These are phyloP conservation scores for Acrossocheilus fasciatus DNA, from an alignment of 2,797 vertebrate species.

Conservation along the genomic window DNA sequence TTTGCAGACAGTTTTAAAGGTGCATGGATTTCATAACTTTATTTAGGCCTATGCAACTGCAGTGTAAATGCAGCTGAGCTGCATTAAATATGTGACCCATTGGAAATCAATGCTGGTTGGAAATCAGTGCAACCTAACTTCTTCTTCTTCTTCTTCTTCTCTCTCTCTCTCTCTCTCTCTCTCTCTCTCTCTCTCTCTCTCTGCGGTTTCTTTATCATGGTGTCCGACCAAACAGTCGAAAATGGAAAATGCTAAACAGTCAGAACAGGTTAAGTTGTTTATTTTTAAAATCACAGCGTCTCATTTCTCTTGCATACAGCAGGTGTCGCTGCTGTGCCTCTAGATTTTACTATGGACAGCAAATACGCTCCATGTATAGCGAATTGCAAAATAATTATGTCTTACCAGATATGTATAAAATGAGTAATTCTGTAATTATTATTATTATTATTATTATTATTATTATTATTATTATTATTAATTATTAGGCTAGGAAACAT, in stretches of 20 bases:
- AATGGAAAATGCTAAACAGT: not conserved
- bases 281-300: not conserved
- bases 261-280: not conserved
- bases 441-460: too few relatives aligned
- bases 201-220: not conserved
- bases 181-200: too few relatives aligned
- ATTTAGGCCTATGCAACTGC: not conserved
- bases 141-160: too few relatives aligned
- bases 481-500: not conserved
- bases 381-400: not conserved
- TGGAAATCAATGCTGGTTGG: too few relatives aligned
- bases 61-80: not conserved
- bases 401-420: not conserved
- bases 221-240: not conserved
- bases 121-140: too few relatives aligned
- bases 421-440: not conserved
- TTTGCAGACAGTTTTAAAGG: not conserved
- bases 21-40: not conserved
- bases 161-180: too few relatives aligned
- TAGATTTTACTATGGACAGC: not conserved
- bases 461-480: too few relatives aligned
- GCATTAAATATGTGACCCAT: too few relatives aligned
- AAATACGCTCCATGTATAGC: too few relatives aligned
- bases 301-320: not conserved
- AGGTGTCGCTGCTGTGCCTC: slow-evolving; percentile 9